Percentiles rank a stretch among this genome's conserved stretches.
These are phyloP conservation scores for Liparis tanakae DNA, from an alignment of 2,797 vertebrate genomes.

Conservation along the genomic window DNA sequence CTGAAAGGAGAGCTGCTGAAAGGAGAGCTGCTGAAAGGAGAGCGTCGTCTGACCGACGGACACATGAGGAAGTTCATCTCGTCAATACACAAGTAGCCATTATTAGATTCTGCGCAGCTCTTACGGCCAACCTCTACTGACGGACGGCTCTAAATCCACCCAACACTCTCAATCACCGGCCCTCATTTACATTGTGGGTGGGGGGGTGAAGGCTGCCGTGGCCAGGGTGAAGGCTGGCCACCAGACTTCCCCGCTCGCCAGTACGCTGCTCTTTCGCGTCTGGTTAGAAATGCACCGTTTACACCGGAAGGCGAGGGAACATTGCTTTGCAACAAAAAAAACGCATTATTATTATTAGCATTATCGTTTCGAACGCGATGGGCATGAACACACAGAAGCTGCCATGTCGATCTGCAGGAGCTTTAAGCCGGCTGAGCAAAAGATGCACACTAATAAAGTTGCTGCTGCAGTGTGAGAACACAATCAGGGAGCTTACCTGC, in stretches of 20 bases:
- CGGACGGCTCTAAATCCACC: slow-evolving; percentile 55
- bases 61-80: background rate
- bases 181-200: slow-evolving; percentile 30
- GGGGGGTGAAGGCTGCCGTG: too few species aligned
- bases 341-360: too few species aligned
- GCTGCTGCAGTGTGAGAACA: slow-evolving; percentile 58
- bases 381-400: slow-evolving; percentile 27
- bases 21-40: background rate
- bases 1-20: background rate
- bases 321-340: too few species aligned
- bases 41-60: background rate
- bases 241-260: slow-evolving; percentile 41
- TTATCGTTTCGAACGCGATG: slow-evolving; percentile 22
- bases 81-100: background rate
- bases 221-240: background rate
- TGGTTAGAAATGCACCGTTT: slow-evolving; percentile 15
- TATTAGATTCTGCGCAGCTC: slow-evolving; percentile 6
- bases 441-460: slow-evolving; percentile 42
- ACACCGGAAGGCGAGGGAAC: slow-evolving; percentile 13
- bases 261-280: slow-evolving; percentile 24
- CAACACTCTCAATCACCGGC: slow-evolving; percentile 56
- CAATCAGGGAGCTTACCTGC: slow-evolving; percentile 52
- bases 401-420: background rate
- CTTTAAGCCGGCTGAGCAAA: background rate
- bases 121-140: slow-evolving; percentile 49